Base-by-base conservation (phyloP, 2,113 vertebrate species). In the Callopanchax toddi region DNA sequence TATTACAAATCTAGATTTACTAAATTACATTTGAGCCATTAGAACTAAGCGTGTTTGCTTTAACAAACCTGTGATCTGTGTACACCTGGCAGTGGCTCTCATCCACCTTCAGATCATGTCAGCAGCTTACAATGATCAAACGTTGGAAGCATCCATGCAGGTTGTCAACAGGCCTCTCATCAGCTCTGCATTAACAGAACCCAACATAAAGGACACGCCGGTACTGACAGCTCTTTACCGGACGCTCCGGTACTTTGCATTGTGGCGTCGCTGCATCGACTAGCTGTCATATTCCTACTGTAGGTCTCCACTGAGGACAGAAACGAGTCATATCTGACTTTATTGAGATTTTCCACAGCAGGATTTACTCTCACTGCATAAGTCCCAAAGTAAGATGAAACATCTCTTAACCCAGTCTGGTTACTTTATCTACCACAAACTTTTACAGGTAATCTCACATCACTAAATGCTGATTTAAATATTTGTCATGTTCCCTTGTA, bases 241-340 rank as follows among this genome's bases (percentile, higher is more conserved):
- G 61, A 15, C 18, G 29, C 40, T 43, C 50, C 29, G 11, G 21
- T 45, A 54, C 40, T 46, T 65, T 65, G 69, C 73, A 56, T 76
- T 8, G 50, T 9, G 25, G 32, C 71, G 51, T 65, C 74, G 61
- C 73, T 63, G 20, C 7, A 83, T 83, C 58, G 73, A 80, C 73
- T 74, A 57, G 11, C 77, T 77, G 81, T 83, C 73, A 80, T 67
- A 67, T 52, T 46, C 60, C 64, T 8, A 25, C 68, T 66, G 60
- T 50, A 66, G 72, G 64, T 62, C 70, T 69, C 64, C 50, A 40
- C 18, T 17, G 36, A 22, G 6, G 6, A 32, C 32, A 36, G 29
- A 71, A 67, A 53, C 63, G 64, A 75, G 59, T 62, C 72, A 71
- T 58, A 40, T 62, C 45, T 26, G 65, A 74, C 57, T 83, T 61